A percentile compares a stretch with the other conserved stretches of the same genome.
phyloP scores from a whole-genome alignment of 2,888 invertebrate genomes.

The Hipparchia semele region DNA sequence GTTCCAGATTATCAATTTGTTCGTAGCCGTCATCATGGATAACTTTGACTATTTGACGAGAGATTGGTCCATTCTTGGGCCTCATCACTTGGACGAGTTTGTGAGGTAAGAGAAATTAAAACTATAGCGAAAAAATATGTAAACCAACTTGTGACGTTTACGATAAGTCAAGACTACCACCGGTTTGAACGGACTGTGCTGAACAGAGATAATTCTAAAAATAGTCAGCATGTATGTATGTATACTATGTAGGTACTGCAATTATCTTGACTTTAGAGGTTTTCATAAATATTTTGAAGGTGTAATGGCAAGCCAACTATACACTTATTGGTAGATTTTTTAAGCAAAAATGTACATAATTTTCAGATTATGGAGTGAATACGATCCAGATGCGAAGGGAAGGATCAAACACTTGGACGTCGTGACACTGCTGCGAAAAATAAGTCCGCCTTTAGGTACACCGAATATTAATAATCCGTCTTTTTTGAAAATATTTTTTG shows the following conservation, averaged over 20 bases:
- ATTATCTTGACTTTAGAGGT: too few relatives aligned
- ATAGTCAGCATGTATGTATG: too few relatives aligned
- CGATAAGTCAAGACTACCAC: too few relatives aligned
- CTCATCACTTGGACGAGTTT: constrained; percentile 99
- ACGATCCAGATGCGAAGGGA: constrained; percentile 99
- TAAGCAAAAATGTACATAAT: too few relatives aligned
- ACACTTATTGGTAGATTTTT: neutral
- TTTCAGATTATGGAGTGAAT: constrained; percentile 97
- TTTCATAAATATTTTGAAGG: too few relatives aligned
- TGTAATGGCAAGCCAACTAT: too few relatives aligned
- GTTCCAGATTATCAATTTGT: constrained; percentile 97
- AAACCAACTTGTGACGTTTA: too few relatives aligned
- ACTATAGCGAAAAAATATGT: neutral
- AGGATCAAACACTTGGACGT: constrained; percentile 99
- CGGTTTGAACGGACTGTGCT: too few relatives aligned
- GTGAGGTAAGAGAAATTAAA: constrained; percentile 81
- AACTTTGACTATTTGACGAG: constrained; percentile 99
- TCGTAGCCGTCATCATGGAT: constrained; percentile 99
- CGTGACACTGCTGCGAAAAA: constrained; percentile 98
- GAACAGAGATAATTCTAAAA: too few relatives aligned
- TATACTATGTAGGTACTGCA: too few relatives aligned
- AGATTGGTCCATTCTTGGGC: constrained; percentile 99
- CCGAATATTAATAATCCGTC: constrained; percentile 87
- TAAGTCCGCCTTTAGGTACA: constrained; percentile 94
- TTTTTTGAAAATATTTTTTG: too few relatives aligned